These are phyloP conservation scores for Neolamprologus longior DNA, from an alignment of 2,113 vertebrate species.

Conservation along the genomic window DNA sequence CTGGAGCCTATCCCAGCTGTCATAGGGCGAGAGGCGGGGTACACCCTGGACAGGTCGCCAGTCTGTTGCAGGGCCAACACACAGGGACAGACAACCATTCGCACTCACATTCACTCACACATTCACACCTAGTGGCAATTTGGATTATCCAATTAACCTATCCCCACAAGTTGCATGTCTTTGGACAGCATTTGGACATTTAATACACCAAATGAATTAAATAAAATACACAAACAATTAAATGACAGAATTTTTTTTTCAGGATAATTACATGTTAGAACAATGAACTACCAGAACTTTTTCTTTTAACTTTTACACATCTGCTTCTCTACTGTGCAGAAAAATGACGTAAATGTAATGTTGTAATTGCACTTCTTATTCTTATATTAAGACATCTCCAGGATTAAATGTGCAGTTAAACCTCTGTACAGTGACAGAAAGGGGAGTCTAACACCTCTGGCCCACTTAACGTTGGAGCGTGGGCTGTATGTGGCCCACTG, in stretches of 20 bases:
- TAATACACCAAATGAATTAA: not conserved
- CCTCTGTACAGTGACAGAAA: not conserved
- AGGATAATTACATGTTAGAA: not conserved
- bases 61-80: too few species aligned
- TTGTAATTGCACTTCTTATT: not conserved
- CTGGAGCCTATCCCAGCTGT: too few species aligned
- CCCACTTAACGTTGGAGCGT: not conserved
- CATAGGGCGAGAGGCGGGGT: too few species aligned
- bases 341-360: not conserved
- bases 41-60: too few species aligned
- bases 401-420: not conserved
- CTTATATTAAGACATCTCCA: not conserved
- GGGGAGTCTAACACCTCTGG: not conserved
- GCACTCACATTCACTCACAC: accelerated
- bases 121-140: too few species aligned
- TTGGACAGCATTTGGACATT: too few species aligned
- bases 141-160: too few species aligned
- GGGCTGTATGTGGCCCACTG: not conserved
- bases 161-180: too few species aligned
- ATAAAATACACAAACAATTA: not conserved
- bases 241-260: accelerated
- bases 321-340: not conserved
- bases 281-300: not conserved
- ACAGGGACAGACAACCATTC: too few species aligned
- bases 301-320: not conserved